Conservation (phyloP, 1,140 invertebrate species). For the Monomorium pharaonis region DNA sequence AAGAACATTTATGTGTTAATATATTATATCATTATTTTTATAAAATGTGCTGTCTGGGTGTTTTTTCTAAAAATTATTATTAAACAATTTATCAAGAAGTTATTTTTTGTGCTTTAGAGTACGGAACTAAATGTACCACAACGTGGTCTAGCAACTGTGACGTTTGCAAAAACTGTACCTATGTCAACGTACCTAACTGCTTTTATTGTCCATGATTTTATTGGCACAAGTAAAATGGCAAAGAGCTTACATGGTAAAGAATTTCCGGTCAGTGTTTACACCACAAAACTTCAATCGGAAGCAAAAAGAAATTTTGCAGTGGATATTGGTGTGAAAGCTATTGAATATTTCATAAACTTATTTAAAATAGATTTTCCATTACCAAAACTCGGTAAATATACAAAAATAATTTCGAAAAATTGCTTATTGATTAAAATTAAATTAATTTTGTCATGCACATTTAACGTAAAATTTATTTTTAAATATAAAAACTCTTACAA, state of each 20-base stretch:
- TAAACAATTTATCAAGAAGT: neutral
- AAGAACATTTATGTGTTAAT: too few relatives aligned
- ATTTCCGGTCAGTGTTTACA: slow-evolving; percentile 90
- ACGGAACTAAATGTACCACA: slow-evolving; percentile 79
- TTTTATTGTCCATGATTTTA: slow-evolving; percentile 96
- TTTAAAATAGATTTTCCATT: slow-evolving; percentile 95
- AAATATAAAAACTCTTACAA: neutral
- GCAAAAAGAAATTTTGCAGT: slow-evolving; percentile 93
- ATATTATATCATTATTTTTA: too few relatives aligned
- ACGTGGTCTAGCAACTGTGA: slow-evolving; percentile 85
- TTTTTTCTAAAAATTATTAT: neutral
- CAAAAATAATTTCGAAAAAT: neutral
- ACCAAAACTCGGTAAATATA: slow-evolving; percentile 91
- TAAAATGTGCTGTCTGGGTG: too few relatives aligned
- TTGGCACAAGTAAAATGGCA: slow-evolving; percentile 85
- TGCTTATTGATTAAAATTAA: slow-evolving; percentile 23
- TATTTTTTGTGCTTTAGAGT: slow-evolving; percentile 75
- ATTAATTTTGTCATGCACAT: neutral
- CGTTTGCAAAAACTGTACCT: slow-evolving; percentile 92
- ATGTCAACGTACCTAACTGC: slow-evolving; percentile 97
- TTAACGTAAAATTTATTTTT: neutral
- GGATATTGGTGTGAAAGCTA: slow-evolving; percentile 90
- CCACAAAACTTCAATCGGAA: slow-evolving; percentile 89
- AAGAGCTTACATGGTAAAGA: slow-evolving; percentile 85
- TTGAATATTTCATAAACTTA: slow-evolving; percentile 94